These are phyloP conservation scores for Myotis vivesi DNA, from an alignment of 2,797 vertebrate genomes.

Conservation along the genomic window DNA sequence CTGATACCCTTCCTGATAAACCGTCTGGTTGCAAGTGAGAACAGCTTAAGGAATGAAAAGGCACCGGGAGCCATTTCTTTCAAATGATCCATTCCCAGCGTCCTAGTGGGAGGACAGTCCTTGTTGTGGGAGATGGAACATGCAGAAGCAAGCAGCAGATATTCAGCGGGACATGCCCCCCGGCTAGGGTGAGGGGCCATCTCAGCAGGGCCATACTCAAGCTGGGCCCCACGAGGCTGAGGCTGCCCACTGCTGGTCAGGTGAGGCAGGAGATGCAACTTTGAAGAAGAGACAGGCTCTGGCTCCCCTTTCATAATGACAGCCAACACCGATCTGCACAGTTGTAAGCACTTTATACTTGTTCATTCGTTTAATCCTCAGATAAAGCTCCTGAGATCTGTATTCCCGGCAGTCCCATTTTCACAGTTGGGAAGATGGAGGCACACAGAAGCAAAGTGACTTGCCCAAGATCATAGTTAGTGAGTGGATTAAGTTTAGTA, in stretches of 20 bases:
- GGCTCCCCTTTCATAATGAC: background rate
- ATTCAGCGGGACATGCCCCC: background rate
- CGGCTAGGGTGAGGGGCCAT: background rate
- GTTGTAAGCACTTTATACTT: background rate
- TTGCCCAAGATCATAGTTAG: rapidly evolving
- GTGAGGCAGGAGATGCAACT: background rate
- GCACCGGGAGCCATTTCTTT: constrained; percentile 66
- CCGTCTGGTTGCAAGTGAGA: constrained; percentile 54
- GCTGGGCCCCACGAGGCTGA: background rate
- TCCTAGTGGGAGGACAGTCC: constrained; percentile 51
- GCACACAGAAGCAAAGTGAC: background rate
- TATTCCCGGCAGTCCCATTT: background rate
- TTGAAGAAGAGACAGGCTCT: background rate
- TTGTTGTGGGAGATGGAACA: background rate
- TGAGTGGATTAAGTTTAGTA: background rate
- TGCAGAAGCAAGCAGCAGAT: background rate
- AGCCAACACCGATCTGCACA: background rate
- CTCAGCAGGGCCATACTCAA: background rate
- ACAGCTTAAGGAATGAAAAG: constrained; percentile 73
- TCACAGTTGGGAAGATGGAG: background rate
- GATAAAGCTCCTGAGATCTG: background rate
- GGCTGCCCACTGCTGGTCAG: background rate
- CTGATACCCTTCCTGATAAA: constrained; percentile 80
- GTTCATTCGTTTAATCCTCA: background rate
- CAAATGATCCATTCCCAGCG: constrained; percentile 59